Conservation (phyloP, 2,888 invertebrate genomes). For the Tinea trinotella region DNA sequence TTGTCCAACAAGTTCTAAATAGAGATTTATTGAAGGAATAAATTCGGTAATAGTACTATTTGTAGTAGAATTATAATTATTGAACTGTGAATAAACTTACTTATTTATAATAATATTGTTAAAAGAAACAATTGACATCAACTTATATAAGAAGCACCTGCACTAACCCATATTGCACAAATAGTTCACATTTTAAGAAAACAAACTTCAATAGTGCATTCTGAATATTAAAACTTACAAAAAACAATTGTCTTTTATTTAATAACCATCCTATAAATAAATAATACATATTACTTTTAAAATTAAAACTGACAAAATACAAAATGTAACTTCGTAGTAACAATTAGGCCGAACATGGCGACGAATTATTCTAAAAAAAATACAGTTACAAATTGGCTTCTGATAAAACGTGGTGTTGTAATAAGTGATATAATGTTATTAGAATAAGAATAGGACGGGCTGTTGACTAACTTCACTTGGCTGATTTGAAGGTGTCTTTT, state of each 20-base stretch:
- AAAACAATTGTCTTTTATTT: background rate
- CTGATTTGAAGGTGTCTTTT: too few relatives aligned
- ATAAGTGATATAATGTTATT: too few relatives aligned
- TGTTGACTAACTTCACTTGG: too few relatives aligned
- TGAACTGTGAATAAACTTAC: background rate
- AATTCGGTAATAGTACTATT: background rate
- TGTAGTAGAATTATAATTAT: background rate
- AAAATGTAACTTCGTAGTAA: background rate
- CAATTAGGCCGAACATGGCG: background rate
- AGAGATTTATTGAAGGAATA: background rate
- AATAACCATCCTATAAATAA: too few relatives aligned
- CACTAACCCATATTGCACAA: constrained; percentile 7
- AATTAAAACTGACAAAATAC: background rate
- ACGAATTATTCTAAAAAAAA: background rate
- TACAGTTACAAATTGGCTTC: background rate
- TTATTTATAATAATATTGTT: background rate
- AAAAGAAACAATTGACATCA: constrained; percentile 4
- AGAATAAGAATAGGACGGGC: too few relatives aligned
- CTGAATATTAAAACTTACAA: too few relatives aligned
- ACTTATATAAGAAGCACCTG: constrained; percentile 9
- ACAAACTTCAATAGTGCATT: background rate
- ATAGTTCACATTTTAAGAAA: background rate
- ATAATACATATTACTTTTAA: too few relatives aligned
- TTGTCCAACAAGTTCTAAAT: constrained; percentile 2
- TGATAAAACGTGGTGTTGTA: background rate